A percentile compares a stretch with the other conserved stretches of the same genome.
These are phyloP conservation scores for Pseudonaja textilis DNA, from an alignment of 2,113 vertebrate genomes.

Conservation along the genomic window DNA sequence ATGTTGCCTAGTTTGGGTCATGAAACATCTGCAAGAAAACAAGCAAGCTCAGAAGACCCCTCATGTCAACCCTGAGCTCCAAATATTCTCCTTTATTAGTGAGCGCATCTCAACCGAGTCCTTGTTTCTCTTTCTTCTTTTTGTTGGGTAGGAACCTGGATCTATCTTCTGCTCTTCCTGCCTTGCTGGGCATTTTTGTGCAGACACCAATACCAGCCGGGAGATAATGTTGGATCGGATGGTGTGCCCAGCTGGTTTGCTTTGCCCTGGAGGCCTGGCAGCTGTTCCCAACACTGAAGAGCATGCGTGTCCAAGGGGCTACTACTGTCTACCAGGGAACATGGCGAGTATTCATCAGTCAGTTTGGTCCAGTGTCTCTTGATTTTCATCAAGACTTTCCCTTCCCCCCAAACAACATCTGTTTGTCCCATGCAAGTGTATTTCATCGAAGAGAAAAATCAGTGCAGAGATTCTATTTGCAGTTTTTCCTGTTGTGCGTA, in stretches of 20 bases:
- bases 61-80: no score
- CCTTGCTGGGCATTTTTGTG: slow-evolving; percentile 81
- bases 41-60: no score
- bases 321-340: slow-evolving; percentile 79
- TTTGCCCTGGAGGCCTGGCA: slow-evolving; percentile 81
- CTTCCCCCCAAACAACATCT: background rate
- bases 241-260: slow-evolving; percentile 80
- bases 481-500: background rate
- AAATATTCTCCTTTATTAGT: no score
- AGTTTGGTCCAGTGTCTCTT: fast-evolving
- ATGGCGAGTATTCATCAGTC: slow-evolving; percentile 68
- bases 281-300: slow-evolving; percentile 71
- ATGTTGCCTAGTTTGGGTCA: no score
- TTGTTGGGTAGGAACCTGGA: slow-evolving; percentile 67
- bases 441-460: background rate
- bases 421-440: background rate
- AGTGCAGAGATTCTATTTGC: background rate
- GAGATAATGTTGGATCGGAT: slow-evolving; percentile 80
- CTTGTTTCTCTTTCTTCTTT: background rate
- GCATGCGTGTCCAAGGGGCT: slow-evolving; percentile 81
- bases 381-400: background rate
- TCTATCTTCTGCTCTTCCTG: slow-evolving; percentile 77
- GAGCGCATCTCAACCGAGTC: background rate
- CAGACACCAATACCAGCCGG: slow-evolving; percentile 77
- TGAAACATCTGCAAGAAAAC: no score